Evolutionary conservation across 2,797 vertebrate genomes (phyloP).

Genomic region (Sebastes iracundus): DNA sequence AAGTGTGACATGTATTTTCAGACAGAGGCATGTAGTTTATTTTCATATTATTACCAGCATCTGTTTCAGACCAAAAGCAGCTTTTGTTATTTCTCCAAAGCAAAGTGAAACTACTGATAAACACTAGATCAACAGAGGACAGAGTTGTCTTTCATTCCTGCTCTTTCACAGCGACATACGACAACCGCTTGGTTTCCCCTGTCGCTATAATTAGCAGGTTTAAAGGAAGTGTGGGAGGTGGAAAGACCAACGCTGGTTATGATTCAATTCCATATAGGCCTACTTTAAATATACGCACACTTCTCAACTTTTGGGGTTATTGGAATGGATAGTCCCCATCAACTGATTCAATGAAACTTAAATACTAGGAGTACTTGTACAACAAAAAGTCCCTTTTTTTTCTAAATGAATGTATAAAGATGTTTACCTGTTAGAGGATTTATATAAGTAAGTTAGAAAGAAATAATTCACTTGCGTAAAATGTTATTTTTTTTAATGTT

Average conservation of each 20-base stretch:
- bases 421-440: neutral
- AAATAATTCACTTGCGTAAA: neutral
- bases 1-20: constrained; percentile 22
- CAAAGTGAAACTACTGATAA: neutral
- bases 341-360: neutral
- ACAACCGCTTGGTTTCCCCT: constrained; percentile 35
- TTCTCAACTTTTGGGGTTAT: neutral
- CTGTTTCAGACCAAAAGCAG: neutral
- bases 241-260: constrained; percentile 39
- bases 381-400: neutral
- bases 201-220: constrained; percentile 69
- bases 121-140: neutral
- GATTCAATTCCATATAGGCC: constrained; percentile 54
- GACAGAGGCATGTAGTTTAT: neutral
- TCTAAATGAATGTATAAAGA: neutral
- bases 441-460: too few species aligned
- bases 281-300: constrained; percentile 32
- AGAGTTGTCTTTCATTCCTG: constrained; percentile 1
- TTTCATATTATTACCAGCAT: neutral
- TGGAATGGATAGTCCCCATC: neutral
- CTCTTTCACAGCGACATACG: neutral
- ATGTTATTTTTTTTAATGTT: neutral
- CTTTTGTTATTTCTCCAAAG: neutral
- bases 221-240: constrained; percentile 69
- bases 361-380: neutral